Percentiles rank a stretch among this genome's conserved stretches.
These are phyloP conservation scores for Drosophila watanabei DNA, from an alignment of 1,140 invertebrate species.

Conservation along the genomic window DNA sequence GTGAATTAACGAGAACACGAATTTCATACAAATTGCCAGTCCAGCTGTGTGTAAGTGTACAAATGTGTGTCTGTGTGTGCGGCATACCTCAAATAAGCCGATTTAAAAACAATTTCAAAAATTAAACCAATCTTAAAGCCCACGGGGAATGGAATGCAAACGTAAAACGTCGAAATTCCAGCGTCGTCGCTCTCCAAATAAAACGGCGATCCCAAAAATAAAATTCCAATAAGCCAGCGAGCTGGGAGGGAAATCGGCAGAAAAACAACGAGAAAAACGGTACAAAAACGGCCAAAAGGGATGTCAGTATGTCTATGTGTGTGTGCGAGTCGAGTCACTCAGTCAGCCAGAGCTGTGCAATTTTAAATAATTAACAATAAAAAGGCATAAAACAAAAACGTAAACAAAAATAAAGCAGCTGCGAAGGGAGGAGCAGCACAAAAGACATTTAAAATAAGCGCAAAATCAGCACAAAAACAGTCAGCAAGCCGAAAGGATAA, in stretches of 20 bases:
- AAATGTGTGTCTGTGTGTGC: constrained; percentile 17
- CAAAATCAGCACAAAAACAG: constrained; percentile 81
- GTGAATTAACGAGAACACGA: constrained; percentile 1
- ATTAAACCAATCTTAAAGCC: constrained; percentile 60
- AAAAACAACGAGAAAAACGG: constrained; percentile 9
- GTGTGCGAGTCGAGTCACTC: constrained; percentile 29
- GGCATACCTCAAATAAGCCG: constrained; percentile 63
- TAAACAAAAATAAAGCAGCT: constrained; percentile 54
- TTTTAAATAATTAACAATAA: constrained; percentile 74
- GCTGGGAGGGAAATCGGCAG: neutral
- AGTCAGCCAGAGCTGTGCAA: constrained; percentile 54
- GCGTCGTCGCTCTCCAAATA: constrained; percentile 4
- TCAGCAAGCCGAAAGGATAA: constrained; percentile 74
- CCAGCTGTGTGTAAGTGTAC: too few species aligned
- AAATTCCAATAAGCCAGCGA: constrained; percentile 52
- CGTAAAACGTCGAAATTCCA: constrained; percentile 15
- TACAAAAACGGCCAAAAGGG: constrained; percentile 13
- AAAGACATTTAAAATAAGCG: constrained; percentile 77
- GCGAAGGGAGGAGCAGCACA: constrained; percentile 37
- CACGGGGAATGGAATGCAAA: constrained; percentile 31
- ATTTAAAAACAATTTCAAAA: constrained; percentile 73
- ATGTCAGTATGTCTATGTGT: neutral
- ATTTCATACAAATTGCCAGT: constrained; percentile 10
- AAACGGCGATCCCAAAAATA: constrained; percentile 49
- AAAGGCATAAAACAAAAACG: constrained; percentile 55